Conservation (phyloP, 2,797 vertebrate genomes). For the Sparus aurata region DNA sequence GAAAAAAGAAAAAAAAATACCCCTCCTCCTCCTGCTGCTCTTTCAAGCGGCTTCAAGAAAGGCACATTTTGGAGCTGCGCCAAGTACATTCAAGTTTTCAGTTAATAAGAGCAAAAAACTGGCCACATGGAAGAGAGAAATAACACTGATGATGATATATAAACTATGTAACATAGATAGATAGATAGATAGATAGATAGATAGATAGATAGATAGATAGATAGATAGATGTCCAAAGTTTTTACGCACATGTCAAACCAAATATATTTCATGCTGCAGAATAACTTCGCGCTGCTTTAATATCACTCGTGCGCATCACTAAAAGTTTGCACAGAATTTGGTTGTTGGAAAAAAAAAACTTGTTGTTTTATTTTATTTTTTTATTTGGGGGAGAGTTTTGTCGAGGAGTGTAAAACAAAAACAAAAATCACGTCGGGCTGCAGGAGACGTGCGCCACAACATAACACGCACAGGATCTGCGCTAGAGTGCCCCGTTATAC, state of each 20-base stretch:
- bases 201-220: conserved; percentile 39
- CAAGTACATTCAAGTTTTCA: conserved; percentile 77
- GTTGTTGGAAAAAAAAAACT: too few relatives aligned
- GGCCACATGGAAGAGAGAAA: conserved; percentile 46
- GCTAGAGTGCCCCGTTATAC: conserved; percentile 82
- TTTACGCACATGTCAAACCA: not conserved
- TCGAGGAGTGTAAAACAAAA: conserved; percentile 40
- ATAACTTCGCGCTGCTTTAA: not conserved
- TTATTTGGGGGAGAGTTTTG: conserved; percentile 51
- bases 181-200: conserved; percentile 57
- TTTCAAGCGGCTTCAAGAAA: conserved; percentile 77
- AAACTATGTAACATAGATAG: not conserved
- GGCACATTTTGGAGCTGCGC: conserved; percentile 73
- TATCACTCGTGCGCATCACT: not conserved
- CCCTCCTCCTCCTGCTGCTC: conserved; percentile 53
- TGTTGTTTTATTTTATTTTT: conserved; percentile 10
- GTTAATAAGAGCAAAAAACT: conserved; percentile 68
- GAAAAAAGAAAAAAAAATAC: conserved; percentile 6
- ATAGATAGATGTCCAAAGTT: conserved; percentile 28
- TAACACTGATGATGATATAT: conserved; percentile 14
- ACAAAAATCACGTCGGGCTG: conserved; percentile 30
- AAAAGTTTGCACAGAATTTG: conserved; percentile 12
- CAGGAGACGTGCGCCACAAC: conserved; percentile 37
- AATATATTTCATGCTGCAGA: not conserved
- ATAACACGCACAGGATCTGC: conserved; percentile 59